A percentile compares a stretch with the other conserved stretches of the same genome.
phyloP scores from a whole-genome alignment of 2,797 vertebrate genomes.

The Jordanella pulchra region DNA sequence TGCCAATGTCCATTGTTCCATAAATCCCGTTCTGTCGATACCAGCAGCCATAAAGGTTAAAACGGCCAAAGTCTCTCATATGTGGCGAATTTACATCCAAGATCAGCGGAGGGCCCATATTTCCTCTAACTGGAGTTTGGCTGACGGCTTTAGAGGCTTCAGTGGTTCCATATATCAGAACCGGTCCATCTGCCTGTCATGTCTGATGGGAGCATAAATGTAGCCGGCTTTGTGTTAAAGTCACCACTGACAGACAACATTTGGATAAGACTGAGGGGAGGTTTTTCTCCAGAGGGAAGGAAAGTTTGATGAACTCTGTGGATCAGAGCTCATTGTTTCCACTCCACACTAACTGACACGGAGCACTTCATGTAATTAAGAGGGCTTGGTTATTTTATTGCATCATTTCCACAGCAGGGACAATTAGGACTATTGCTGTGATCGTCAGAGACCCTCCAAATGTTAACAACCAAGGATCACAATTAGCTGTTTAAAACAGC shows the following conservation, averaged over 20 bases:
- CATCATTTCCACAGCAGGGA: slow-evolving; percentile 47
- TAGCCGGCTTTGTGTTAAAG: slow-evolving; percentile 26
- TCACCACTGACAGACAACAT: not conserved
- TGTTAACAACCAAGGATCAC: slow-evolving; percentile 56
- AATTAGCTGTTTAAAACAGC: slow-evolving; percentile 50
- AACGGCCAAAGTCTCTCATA: slow-evolving; percentile 37
- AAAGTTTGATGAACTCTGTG: not conserved
- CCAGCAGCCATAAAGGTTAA: slow-evolving; percentile 16
- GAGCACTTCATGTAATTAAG: slow-evolving; percentile 51
- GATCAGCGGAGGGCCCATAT: slow-evolving; percentile 26
- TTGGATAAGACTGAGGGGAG: not conserved
- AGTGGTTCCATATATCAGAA: slow-evolving; percentile 38
- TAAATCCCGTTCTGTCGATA: slow-evolving; percentile 53
- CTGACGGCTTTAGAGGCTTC: slow-evolving; percentile 41
- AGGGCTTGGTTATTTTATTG: slow-evolving; percentile 41
- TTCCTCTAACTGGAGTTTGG: slow-evolving; percentile 38
- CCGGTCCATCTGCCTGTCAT: slow-evolving; percentile 53
- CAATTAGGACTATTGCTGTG: slow-evolving; percentile 46
- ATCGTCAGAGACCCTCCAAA: slow-evolving; percentile 33
- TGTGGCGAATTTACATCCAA: slow-evolving; percentile 30
- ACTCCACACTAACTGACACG: slow-evolving; percentile 5
- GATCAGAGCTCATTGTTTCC: slow-evolving; percentile 20
- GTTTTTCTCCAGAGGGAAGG: slow-evolving; percentile 10
- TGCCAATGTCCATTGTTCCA: slow-evolving; percentile 5
- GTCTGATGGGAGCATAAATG: slow-evolving; percentile 46